A percentile compares a stretch with the other conserved stretches of the same genome.
Evolutionary conservation across 2,888 invertebrate genomes (phyloP).

Genomic region (Cephalotes varians): DNA sequence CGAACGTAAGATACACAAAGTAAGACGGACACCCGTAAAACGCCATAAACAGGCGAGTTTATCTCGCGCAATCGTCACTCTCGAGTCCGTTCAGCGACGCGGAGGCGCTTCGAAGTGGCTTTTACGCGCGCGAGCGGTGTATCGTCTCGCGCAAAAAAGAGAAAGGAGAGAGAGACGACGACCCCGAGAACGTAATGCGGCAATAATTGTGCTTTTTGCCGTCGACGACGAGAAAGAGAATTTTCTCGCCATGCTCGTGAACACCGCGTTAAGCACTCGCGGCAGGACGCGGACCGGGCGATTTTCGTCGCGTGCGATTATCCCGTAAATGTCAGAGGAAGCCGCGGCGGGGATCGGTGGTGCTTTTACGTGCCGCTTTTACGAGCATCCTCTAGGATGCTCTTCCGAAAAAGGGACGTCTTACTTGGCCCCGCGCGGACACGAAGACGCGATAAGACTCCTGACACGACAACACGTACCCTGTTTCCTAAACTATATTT

Average conservation of each 20-base stretch:
- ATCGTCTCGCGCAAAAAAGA: constrained; percentile 44
- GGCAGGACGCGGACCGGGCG: constrained; percentile 24
- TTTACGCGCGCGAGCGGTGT: constrained; percentile 58
- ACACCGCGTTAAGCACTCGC: constrained; percentile 55
- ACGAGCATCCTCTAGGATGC: constrained; percentile 62
- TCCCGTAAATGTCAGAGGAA: constrained; percentile 74
- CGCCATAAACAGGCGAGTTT: constrained; percentile 65
- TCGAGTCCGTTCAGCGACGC: constrained; percentile 52
- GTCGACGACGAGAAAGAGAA: constrained; percentile 44
- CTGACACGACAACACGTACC: constrained; percentile 35
- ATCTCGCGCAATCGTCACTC: constrained; percentile 67
- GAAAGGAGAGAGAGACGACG: constrained; percentile 29
- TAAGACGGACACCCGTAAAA: constrained; percentile 63
- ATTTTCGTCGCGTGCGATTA: constrained; percentile 74
- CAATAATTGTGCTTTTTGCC: constrained; percentile 76
- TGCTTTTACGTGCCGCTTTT: constrained; percentile 69
- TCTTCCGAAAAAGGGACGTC: constrained; percentile 65
- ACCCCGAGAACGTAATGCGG: constrained; percentile 64
- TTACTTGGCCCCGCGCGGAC: constrained; percentile 47
- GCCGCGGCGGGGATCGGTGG: constrained; percentile 47
- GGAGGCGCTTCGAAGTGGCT: constrained; percentile 57
- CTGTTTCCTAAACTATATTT: constrained; percentile 44
- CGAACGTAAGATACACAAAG: constrained; percentile 48
- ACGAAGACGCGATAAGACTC: constrained; percentile 39
- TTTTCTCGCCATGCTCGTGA: constrained; percentile 46